Conservation (phyloP, 1,140 invertebrate species). For the Drosophila ogumai region DNA sequence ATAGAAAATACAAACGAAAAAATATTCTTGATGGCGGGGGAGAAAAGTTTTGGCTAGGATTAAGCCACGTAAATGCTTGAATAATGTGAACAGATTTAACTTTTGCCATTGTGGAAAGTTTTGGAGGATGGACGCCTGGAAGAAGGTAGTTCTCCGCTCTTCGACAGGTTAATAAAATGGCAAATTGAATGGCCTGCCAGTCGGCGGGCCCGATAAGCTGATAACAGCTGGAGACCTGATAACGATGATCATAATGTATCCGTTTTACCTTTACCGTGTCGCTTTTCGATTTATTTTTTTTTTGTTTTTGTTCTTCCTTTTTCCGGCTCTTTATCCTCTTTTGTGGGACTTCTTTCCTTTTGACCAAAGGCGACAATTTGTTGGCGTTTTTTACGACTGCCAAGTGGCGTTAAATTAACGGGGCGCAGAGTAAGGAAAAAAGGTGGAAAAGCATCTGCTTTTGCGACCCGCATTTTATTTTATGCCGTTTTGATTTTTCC, state of each 20-base stretch:
- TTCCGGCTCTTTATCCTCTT: conserved; percentile 15
- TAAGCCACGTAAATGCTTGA: conserved; percentile 70
- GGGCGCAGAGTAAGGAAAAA: conserved; percentile 11
- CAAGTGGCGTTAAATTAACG: conserved; percentile 80
- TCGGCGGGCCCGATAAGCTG: conserved; percentile 53
- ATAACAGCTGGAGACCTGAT: conserved; percentile 57
- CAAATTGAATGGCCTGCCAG: conserved; percentile 62
- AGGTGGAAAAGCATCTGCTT: conserved; percentile 36
- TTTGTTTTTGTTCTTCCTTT: conserved; percentile 4
- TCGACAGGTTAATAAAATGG: conserved; percentile 63
- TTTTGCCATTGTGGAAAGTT: conserved; percentile 65
- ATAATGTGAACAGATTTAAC: conserved; percentile 73
- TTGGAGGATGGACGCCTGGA: conserved; percentile 7
- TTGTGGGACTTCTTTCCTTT: conserved; percentile 24
- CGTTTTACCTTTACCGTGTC: conserved; percentile 51
- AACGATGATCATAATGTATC: conserved; percentile 61
- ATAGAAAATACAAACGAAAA: conserved; percentile 34
- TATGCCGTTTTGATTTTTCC: conserved; percentile 78
- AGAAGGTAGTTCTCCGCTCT: conserved; percentile 32
- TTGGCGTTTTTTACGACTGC: conserved; percentile 72
- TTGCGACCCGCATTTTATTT: conserved; percentile 75
- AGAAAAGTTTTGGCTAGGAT: conserved; percentile 37
- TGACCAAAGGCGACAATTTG: conserved; percentile 78
- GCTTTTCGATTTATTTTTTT: conserved; percentile 17
- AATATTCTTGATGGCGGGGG: conserved; percentile 20